Conservation (phyloP, 2,888 invertebrate genomes). For the Mycogona germanica region DNA sequence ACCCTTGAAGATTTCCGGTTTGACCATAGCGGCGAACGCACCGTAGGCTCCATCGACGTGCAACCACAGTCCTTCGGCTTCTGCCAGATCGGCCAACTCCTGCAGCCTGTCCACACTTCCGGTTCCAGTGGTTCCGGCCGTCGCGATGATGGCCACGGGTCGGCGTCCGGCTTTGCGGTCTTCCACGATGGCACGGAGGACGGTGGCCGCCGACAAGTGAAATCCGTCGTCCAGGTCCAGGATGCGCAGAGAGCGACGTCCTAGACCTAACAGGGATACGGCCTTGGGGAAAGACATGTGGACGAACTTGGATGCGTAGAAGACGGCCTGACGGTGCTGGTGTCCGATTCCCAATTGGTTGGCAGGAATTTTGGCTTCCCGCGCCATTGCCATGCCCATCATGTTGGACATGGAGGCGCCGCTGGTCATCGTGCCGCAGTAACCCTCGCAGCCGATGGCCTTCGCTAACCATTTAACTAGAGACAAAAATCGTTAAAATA, state of each 20-base stretch:
- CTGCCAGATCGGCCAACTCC: slow-evolving; percentile 1
- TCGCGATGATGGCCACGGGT: not conserved
- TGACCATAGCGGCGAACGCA: not conserved
- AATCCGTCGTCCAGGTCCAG: not conserved
- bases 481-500: too few species aligned
- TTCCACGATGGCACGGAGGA: not conserved
- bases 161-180: not conserved
- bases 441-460: not conserved
- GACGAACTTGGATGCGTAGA: not conserved
- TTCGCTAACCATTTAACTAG: not conserved
- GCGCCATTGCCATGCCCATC: not conserved
- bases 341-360: not conserved
- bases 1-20: not conserved
- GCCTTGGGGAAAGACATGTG: slow-evolving; percentile 1
- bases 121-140: not conserved
- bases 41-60: slow-evolving; percentile 1
- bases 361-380: not conserved
- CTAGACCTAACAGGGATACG: not conserved
- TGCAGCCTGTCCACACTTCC: not conserved
- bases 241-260: not conserved
- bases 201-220: not conserved
- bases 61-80: slow-evolving; percentile 1
- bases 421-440: not conserved
- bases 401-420: slow-evolving; percentile 6
- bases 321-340: not conserved